These are phyloP conservation scores for Tragelaphus scriptus DNA, from an alignment of 2,113 vertebrate species.

Conservation along the genomic window DNA sequence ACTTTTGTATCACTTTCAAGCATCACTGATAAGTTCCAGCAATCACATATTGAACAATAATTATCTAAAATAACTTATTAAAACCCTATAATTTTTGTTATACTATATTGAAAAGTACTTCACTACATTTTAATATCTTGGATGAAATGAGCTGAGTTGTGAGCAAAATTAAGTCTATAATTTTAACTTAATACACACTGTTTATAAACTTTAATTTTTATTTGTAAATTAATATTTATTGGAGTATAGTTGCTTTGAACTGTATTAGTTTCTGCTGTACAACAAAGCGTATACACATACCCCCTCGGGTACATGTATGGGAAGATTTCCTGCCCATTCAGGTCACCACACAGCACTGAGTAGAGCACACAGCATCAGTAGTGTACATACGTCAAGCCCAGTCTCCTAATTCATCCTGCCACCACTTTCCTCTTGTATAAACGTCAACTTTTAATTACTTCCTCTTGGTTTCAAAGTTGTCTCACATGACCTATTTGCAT, in stretches of 20 bases:
- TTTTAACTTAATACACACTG: not conserved
- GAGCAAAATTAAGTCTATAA: not conserved
- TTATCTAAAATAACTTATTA: not conserved
- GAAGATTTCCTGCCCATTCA: not conserved
- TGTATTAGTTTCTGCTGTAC: not conserved
- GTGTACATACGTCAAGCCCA: not conserved
- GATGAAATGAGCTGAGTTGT: not conserved
- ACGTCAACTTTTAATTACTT: not conserved
- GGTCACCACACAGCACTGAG: not conserved
- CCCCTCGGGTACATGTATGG: not conserved
- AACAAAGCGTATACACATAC: not conserved
- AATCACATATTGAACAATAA: not conserved
- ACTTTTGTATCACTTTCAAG: not conserved
- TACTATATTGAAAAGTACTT: not conserved
- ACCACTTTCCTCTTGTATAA: not conserved
- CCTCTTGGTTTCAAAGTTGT: slow-evolving; percentile 9
- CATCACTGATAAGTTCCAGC: not conserved
- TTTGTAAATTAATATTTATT: not conserved
- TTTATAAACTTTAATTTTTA: not conserved
- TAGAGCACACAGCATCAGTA: not conserved
- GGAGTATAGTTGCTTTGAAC: not conserved
- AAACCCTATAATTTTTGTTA: not conserved
- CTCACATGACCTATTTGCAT: not conserved
- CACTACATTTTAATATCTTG: not conserved
- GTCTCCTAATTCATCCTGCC: not conserved